Conservation (phyloP, 2,113 vertebrate genomes). For the Cinclus mexicanus region DNA sequence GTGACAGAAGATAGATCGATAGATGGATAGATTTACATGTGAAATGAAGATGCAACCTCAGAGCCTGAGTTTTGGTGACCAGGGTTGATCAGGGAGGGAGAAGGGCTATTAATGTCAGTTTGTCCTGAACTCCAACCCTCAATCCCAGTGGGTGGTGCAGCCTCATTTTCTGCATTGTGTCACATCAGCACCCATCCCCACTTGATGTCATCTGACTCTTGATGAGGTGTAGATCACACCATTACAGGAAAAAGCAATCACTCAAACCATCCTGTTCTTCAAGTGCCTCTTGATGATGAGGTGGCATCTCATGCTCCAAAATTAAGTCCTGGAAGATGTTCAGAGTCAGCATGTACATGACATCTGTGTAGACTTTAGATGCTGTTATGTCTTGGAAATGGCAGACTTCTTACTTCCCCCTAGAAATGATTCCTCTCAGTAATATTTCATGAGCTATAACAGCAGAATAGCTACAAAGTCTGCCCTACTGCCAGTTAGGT, state of each 20-base stretch:
- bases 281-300: neutral
- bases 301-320: neutral
- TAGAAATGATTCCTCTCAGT: neutral
- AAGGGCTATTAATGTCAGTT: neutral
- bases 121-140: neutral
- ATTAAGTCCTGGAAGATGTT: neutral
- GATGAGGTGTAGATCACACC: neutral
- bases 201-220: neutral
- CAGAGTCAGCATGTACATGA: neutral
- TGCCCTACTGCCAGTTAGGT: neutral
- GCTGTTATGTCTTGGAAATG: neutral
- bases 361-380: neutral
- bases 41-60: neutral
- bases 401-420: neutral
- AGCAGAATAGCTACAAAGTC: neutral
- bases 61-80: neutral
- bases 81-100: neutral
- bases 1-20: too few relatives aligned
- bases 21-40: neutral
- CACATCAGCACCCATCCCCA: neutral
- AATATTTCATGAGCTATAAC: neutral
- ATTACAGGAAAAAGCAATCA: neutral
- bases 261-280: neutral
- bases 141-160: accelerated
- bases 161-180: neutral